Base-by-base conservation (phyloP, 2,113 vertebrate genomes). In the Ictalurus furcatus region DNA sequence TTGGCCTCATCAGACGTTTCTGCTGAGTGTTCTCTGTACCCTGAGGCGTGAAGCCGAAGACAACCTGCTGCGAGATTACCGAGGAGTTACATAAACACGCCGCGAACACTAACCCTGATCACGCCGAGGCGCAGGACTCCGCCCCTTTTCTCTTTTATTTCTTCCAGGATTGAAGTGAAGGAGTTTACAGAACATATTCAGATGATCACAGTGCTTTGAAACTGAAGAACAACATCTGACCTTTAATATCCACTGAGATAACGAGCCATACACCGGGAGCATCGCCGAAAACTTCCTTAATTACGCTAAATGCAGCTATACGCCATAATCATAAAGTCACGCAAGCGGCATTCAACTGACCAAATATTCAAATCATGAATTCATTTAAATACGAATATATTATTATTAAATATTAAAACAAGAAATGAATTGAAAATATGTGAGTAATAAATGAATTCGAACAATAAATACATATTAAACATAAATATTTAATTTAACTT, bases 1-100 rank as follows among this genome's bases (percentile, higher is more conserved):
- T 92, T 91, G 91, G 85, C 61, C 74, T 91, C 80, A 87, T 89
- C 85, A 86, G 82, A 88, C 37, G 85, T 86, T 87, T 87, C 54
- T 84, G 71, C 61, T 84, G 61, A 71, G 81, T 52, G 21, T 74
- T 56, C 86, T 85, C 58, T 54, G 65, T 52, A 63, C 58, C 87
- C 69, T 40, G 56, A 40, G 25, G 63, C 34, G 19, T n/a, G 74
- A 61, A 67, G 34, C 63, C 85, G 2, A 25, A 83, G 87, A n/a
- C 30, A 63, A 76, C 54, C 85, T 84, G 56, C 65, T 80, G 87
- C 83, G 85, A 84, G 84, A 44, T 81, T 81, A 87, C 58, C 28
- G 37, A 30, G 58, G 58, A 83, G 58, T 34, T 34, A 30, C 63
- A 73, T 52, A 87, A 87, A 87, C 91, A 91, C n/a, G 28, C 56